These are phyloP conservation scores for Epinephelus awoara DNA, from an alignment of 2,797 vertebrate species.

Conservation along the genomic window DNA sequence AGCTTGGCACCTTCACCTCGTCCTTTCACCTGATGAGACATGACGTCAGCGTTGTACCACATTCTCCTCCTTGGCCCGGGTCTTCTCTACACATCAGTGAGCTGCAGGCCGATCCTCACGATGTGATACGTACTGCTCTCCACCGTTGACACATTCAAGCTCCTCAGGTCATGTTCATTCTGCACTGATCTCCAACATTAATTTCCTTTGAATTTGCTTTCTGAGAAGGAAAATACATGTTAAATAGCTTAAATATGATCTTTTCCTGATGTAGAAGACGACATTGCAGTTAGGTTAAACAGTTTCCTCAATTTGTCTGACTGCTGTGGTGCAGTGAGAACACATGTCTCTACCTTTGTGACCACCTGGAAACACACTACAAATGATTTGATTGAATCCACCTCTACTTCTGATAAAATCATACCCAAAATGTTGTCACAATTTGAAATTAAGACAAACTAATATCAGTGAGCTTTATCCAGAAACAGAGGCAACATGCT, in stretches of 20 bases:
- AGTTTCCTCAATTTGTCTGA: neutral
- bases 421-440: neutral
- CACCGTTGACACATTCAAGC: neutral
- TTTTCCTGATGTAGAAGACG: neutral
- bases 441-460: neutral
- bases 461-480: no score
- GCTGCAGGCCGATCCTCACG: neutral
- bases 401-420: neutral
- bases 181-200: neutral
- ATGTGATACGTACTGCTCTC: neutral
- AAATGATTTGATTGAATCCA: neutral
- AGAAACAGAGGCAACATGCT: neutral
- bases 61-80: neutral
- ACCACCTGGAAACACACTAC: neutral
- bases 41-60: neutral
- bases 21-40: neutral
- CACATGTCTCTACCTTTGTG: neutral
- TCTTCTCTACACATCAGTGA: slow-evolving; percentile 3
- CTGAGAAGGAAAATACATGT: neutral
- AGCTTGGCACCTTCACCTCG: neutral
- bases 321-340: neutral
- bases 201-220: neutral
- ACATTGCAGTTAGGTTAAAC: neutral
- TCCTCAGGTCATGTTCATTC: neutral
- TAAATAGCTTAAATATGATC: neutral